Conservation (phyloP, 2,797 vertebrate species). For the Darevskia nairensis region DNA sequence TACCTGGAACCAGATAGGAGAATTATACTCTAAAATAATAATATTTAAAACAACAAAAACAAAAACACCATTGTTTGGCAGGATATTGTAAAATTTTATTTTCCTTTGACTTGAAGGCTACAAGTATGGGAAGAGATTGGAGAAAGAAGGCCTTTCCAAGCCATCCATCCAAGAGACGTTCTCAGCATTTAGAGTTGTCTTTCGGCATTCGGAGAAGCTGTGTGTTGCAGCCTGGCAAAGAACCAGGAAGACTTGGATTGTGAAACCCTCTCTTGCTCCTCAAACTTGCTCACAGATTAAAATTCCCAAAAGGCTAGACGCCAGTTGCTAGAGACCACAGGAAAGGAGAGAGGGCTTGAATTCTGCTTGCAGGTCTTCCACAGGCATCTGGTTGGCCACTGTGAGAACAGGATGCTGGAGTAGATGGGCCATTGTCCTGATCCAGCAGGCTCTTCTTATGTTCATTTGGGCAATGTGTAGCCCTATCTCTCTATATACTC, state of each 20-base stretch:
- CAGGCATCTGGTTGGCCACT: too few species aligned
- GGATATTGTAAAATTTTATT: conserved; percentile 68
- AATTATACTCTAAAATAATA: neutral
- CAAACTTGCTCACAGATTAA: conserved; percentile 21
- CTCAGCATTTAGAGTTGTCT: conserved; percentile 20
- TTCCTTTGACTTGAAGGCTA: conserved; percentile 66
- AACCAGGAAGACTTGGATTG: conserved; percentile 46
- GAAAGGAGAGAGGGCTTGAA: too few species aligned
- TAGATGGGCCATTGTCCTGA: too few species aligned
- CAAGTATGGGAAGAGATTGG: conserved; percentile 61
- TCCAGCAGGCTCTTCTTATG: too few species aligned
- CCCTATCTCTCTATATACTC: too few species aligned
- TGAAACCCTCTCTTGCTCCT: conserved; percentile 15
- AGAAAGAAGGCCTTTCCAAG: conserved; percentile 51
- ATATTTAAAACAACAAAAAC: neutral
- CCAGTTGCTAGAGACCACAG: too few species aligned
- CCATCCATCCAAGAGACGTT: conserved; percentile 40
- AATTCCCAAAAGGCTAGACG: neutral
- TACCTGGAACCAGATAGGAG: neutral
- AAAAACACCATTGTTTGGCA: conserved; percentile 22
- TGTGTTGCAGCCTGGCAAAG: conserved; percentile 27
- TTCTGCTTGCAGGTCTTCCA: too few species aligned
- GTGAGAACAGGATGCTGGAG: too few species aligned
- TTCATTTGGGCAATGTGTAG: too few species aligned
- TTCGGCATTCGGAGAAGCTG: conserved; percentile 42